Percentiles rank a stretch among this genome's conserved stretches.
Conservation (phyloP, 2,113 vertebrate genomes). For the Caloenas nicobarica region DNA sequence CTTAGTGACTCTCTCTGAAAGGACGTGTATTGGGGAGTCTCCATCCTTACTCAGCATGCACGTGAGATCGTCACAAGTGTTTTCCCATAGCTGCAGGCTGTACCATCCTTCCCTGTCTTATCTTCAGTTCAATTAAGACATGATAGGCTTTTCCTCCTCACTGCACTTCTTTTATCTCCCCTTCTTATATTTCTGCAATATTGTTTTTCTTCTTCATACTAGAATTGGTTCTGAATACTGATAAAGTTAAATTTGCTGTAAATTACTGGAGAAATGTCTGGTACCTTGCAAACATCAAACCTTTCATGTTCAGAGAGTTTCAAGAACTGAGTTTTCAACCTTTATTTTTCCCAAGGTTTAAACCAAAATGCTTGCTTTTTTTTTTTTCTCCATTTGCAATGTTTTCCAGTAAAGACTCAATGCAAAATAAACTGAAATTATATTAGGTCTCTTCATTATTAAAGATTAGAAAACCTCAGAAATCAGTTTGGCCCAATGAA, state of each 20-base stretch:
- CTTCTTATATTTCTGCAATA: background rate
- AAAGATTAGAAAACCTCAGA: background rate
- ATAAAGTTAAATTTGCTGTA: background rate
- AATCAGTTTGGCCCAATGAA: background rate
- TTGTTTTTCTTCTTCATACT: background rate
- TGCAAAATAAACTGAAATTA: background rate
- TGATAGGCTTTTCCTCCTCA: background rate
- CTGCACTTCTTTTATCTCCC: constrained; percentile 33
- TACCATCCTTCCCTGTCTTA: background rate
- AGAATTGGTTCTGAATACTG: constrained; percentile 1
- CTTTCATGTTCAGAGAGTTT: background rate
- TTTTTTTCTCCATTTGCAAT: background rate
- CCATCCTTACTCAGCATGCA: background rate
- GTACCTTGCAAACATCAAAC: background rate
- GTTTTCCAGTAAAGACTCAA: background rate
- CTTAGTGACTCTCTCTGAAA: background rate
- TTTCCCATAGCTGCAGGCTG: background rate
- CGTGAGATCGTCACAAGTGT: background rate
- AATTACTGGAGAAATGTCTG: background rate
- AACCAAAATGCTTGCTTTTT: background rate
- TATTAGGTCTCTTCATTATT: background rate
- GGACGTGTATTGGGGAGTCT: background rate
- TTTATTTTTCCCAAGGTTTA: background rate
- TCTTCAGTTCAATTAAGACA: constrained; percentile 21
- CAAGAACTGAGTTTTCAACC: background rate